Evolutionary conservation across 2,113 vertebrate genomes (phyloP).

Genomic region (Tragelaphus strepsiceros): DNA sequence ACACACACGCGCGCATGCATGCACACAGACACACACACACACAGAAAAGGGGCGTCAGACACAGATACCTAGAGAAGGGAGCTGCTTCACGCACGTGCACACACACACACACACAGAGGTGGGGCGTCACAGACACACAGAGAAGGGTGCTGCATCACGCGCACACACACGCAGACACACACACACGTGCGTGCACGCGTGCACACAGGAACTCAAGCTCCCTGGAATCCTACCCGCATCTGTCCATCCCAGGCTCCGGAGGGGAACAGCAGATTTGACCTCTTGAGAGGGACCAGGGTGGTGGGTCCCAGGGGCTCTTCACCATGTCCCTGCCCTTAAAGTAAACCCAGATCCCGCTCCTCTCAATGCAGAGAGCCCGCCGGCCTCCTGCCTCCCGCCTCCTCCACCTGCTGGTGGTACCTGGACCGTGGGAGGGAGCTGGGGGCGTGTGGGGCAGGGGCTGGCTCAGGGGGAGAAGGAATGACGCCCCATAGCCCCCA

Average conservation of each 20-base stretch:
- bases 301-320: no score
- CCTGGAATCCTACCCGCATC: no score
- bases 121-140: background rate
- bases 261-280: fast-evolving
- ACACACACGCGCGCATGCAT: fast-evolving
- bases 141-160: background rate
- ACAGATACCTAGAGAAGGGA: no score
- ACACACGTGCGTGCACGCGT: fast-evolving
- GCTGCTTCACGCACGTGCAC: no score
- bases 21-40: no score
- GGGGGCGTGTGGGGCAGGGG: fast-evolving
- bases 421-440: background rate
- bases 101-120: no score
- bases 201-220: background rate
- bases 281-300: background rate
- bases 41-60: no score
- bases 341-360: background rate
- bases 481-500: background rate
- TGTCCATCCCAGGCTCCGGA: background rate
- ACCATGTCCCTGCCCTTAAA: background rate
- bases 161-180: fast-evolving
- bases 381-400: fast-evolving
- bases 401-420: background rate
- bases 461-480: background rate
- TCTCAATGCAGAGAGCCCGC: background rate